A percentile compares a stretch with the other conserved stretches of the same genome.
phyloP scores from a whole-genome alignment of 2,113 vertebrate genomes.

The Sciurus niger region DNA sequence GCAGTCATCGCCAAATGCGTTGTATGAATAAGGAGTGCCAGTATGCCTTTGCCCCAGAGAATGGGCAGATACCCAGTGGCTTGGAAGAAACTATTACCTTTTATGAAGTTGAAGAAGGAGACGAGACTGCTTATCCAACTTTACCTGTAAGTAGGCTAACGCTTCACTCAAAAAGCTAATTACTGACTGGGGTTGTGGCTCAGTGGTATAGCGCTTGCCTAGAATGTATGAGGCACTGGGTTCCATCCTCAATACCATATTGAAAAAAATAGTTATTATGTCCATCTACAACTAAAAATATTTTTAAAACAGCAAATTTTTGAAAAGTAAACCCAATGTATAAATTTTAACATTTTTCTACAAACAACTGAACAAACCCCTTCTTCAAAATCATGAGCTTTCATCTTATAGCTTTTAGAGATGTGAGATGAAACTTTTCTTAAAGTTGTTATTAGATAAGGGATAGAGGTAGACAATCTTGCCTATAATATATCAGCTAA shows the following conservation, averaged over 20 bases:
- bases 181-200: not conserved
- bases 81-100: slow-evolving; percentile 90
- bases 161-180: slow-evolving; percentile 23
- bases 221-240: no score
- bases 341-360: slow-evolving; percentile 48
- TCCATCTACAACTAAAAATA: no score
- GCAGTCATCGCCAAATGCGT: slow-evolving; percentile 89
- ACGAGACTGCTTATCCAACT: slow-evolving; percentile 87
- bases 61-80: slow-evolving; percentile 87
- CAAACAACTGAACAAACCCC: slow-evolving; percentile 13
- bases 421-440: not conserved
- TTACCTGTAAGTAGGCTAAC: slow-evolving; percentile 88
- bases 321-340: slow-evolving; percentile 11
- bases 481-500: not conserved
- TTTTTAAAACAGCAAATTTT: not conserved
- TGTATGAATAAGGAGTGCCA: slow-evolving; percentile 91
- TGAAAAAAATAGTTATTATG: no score
- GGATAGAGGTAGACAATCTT: not conserved
- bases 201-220: no score
- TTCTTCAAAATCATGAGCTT: not conserved
- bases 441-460: slow-evolving; percentile 25
- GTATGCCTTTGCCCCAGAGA: slow-evolving; percentile 87
- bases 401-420: slow-evolving; percentile 29
- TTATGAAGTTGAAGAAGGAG: slow-evolving; percentile 91
- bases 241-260: no score